Base-by-base conservation (phyloP, 1,140 invertebrate species). In the Drosophila bifasciata region DNA sequence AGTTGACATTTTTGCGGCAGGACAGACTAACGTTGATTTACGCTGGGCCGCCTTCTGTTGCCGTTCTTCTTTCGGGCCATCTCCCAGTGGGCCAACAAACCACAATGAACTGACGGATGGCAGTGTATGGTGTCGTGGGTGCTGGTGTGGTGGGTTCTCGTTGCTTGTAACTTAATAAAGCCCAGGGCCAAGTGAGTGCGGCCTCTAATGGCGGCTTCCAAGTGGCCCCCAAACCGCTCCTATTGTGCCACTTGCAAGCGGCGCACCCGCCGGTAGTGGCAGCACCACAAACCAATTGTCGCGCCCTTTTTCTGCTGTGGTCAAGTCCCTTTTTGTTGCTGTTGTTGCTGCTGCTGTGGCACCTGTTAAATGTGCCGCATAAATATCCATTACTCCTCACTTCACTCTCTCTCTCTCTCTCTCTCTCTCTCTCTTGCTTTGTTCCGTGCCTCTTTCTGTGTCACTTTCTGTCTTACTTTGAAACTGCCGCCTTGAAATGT, bases 81-180 rank as follows among this genome's bases (percentile, higher is more conserved):
- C 50, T 76, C 81, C 81, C 81, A 86, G 36, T 59, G 83, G 77
- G 52, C 69, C 77, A 78, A 86, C 81, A 86, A 86, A 86, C 81
- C 80, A 86, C 83, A 86, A 86, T 86, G 64, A 86, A 55, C 56
- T 32, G 45, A 68, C 43, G 55, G 64, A 68, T 68, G 64, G 61
- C 61, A 17, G 11, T 36, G 23, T 44, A 39, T 48, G 41, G 46
- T 39, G 23, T 39, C 17, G 25, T 32, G 32, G 57, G 8, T 23
- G 39, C 2, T 21, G 53, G 39, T 36, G 50, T 40, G 8, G 39
- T 46, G 21, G 50, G 21, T 56, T 70, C 28, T 23, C 39, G 9
- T 41, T 25, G 58, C 39, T 48, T 25, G 64, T 68, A 75, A 62
- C 74, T 71, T 80, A 86, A 76, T 63, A 77, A 68, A 70, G 61